phyloP scores from a whole-genome alignment of 2,113 vertebrate species.

The Micromys minutus region DNA sequence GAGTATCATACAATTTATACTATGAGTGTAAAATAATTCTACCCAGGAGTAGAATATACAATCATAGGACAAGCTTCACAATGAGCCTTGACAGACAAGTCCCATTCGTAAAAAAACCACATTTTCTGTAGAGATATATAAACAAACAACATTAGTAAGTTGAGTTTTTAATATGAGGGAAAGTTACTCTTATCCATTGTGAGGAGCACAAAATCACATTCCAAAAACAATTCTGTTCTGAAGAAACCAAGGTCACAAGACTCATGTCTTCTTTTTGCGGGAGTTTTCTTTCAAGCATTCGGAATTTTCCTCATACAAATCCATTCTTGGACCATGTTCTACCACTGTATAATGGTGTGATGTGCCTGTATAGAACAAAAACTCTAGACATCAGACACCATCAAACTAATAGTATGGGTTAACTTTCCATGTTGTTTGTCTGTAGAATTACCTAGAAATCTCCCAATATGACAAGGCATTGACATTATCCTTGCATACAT shows the following conservation, averaged over 20 bases:
- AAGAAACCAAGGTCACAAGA: too few species aligned
- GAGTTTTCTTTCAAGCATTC: neutral
- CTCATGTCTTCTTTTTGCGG: too few species aligned
- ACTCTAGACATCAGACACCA: neutral
- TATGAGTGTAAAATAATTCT: neutral
- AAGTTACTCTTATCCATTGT: too few species aligned
- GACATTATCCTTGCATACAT: too few species aligned
- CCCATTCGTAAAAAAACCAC: too few species aligned
- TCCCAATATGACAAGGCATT: neutral
- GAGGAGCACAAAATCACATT: too few species aligned
- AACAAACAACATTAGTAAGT: too few species aligned
- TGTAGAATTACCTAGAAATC: neutral
- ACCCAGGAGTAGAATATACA: neutral
- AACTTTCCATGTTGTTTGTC: neutral
- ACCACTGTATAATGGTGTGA: neutral
- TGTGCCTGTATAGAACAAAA: neutral
- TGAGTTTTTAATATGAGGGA: too few species aligned
- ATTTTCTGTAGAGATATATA: too few species aligned
- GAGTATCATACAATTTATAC: neutral
- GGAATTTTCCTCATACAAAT: neutral
- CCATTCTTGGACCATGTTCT: neutral
- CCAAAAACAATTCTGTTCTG: too few species aligned
- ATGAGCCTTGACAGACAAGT: neutral
- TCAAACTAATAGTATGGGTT: neutral
- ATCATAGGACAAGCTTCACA: neutral